Conservation (phyloP, 1,140 invertebrate species). For the Ruditapes philippinarum region DNA sequence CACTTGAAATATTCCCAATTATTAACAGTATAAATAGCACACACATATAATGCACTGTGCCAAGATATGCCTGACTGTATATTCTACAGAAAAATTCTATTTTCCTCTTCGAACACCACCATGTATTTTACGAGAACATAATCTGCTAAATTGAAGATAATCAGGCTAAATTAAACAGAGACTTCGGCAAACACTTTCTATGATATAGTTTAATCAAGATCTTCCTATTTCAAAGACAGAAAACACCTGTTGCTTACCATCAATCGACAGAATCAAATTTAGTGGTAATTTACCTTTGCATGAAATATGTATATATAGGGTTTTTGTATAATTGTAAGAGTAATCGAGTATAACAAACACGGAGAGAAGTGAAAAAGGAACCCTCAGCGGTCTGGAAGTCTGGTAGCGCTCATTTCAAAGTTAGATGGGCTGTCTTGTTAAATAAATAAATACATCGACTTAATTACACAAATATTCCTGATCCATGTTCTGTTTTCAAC, state of each 20-base stretch:
- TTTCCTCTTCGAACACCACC: not conserved
- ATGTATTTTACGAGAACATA: too few species aligned
- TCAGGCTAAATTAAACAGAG: conserved; percentile 20
- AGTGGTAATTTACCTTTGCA: conserved; percentile 6
- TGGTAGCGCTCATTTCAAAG: not conserved
- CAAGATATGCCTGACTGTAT: too few species aligned
- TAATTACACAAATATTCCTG: not conserved
- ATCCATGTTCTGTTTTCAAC: too few species aligned
- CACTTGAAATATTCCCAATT: too few species aligned
- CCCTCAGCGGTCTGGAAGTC: too few species aligned
- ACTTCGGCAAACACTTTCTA: not conserved
- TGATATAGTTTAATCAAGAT: conserved; percentile 9
- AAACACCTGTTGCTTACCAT: conserved; percentile 7
- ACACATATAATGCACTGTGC: too few species aligned
- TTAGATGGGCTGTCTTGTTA: not conserved
- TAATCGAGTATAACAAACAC: not conserved
- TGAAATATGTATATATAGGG: not conserved
- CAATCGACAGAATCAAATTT: conserved; percentile 1
- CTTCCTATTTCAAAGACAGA: not conserved
- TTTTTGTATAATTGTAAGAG: not conserved
- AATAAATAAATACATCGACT: not conserved
- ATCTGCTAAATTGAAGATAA: not conserved
- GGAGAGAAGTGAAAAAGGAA: not conserved
- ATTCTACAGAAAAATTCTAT: not conserved
- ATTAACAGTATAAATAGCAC: too few species aligned